These are phyloP conservation scores for Hylyphantes graminicola DNA, from an alignment of 1,140 invertebrate genomes.

Conservation along the genomic window DNA sequence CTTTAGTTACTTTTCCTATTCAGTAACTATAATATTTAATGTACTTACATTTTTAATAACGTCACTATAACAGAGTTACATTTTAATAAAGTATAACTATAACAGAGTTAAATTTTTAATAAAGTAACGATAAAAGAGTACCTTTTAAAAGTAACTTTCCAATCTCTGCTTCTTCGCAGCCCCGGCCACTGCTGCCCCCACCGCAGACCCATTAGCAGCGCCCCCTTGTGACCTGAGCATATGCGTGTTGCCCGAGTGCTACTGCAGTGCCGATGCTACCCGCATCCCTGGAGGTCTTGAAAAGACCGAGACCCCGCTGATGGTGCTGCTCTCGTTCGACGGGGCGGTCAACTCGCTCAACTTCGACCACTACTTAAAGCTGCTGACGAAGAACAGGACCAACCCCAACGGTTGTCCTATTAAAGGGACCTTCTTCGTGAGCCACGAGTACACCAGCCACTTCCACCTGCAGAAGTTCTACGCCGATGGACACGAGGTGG, in stretches of 20 bases:
- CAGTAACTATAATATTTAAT: too few species aligned
- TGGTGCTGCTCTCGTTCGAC: slow-evolving; percentile 95
- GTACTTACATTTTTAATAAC: too few species aligned
- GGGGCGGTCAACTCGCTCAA: slow-evolving; percentile 95
- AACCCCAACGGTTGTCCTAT: slow-evolving; percentile 92
- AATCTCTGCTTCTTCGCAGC: not conserved
- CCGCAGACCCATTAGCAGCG: slow-evolving; percentile 83
- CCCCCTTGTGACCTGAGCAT: slow-evolving; percentile 89
- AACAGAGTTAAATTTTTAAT: too few species aligned
- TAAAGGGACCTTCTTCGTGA: slow-evolving; percentile 92
- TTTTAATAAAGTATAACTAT: too few species aligned
- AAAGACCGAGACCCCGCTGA: slow-evolving; percentile 86
- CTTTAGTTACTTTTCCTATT: too few species aligned
- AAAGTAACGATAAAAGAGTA: too few species aligned
- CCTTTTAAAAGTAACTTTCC: not conserved
- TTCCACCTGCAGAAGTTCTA: slow-evolving; percentile 91
- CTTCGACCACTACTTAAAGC: slow-evolving; percentile 84
- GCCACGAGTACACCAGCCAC: slow-evolving; percentile 96
- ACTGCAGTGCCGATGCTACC: slow-evolving; percentile 92
- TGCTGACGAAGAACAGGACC: slow-evolving; percentile 61
- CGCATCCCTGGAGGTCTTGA: slow-evolving; percentile 79
- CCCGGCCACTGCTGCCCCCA: slow-evolving; percentile 6
- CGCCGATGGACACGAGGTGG: slow-evolving; percentile 91
- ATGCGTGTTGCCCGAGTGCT: slow-evolving; percentile 90
- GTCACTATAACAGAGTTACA: too few species aligned